Percentiles rank a stretch among this genome's conserved stretches.
These are phyloP conservation scores for Scelioninae gen. 1 DNA, from an alignment of 2,888 invertebrate species.

Conservation along the genomic window DNA sequence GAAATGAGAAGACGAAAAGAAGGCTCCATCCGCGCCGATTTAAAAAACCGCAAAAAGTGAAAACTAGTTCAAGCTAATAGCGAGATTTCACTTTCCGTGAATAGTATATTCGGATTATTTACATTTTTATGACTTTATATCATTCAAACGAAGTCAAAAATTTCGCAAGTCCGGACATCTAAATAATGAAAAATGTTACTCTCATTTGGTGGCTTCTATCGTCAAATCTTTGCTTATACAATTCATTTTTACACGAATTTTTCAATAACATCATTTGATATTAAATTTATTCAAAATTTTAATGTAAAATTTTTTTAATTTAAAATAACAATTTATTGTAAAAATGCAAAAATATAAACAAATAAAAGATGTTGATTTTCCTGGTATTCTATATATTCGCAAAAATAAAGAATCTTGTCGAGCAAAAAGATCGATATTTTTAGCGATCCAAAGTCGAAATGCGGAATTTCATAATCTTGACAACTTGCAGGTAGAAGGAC, in stretches of 20 bases:
- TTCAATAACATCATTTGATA: too few species aligned
- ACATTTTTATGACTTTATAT: conserved; percentile 44
- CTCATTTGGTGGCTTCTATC: too few species aligned
- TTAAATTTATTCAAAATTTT: too few species aligned
- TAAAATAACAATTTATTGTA: too few species aligned
- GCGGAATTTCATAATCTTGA: conserved; percentile 20
- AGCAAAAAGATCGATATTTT: not conserved
- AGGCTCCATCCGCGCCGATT: conserved; percentile 19
- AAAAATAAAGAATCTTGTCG: too few species aligned
- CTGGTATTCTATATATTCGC: too few species aligned
- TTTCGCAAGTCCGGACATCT: conserved; percentile 30
- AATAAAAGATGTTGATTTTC: too few species aligned
- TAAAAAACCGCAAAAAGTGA: conserved; percentile 45
- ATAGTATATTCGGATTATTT: conserved; percentile 32
- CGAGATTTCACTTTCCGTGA: conserved; percentile 45
- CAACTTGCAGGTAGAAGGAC: not conserved
- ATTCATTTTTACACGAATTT: too few species aligned
- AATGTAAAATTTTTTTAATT: too few species aligned
- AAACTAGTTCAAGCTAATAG: conserved; percentile 53
- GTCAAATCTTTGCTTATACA: too few species aligned
- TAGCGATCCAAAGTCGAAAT: conserved; percentile 2
- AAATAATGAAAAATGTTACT: conserved; percentile 10
- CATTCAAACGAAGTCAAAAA: conserved; percentile 34
- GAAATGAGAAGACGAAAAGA: conserved; percentile 22
- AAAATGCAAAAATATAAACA: too few species aligned